phyloP scores from a whole-genome alignment of 2,888 invertebrate species.

The Choreutis nemorana region DNA sequence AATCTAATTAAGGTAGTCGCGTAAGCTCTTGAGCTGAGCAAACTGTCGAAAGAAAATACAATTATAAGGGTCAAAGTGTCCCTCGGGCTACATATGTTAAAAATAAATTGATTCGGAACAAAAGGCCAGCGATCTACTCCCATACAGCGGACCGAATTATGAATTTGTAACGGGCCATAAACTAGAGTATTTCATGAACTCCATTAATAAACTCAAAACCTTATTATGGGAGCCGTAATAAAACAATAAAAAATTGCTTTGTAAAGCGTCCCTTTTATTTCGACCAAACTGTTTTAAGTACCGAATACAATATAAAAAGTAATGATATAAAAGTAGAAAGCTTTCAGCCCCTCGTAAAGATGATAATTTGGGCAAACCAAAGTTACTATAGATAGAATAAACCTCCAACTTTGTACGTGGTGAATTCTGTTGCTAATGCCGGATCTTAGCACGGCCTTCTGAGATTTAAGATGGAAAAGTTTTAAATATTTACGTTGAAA shows the following conservation, averaged over 20 bases:
- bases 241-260: conserved; percentile 30
- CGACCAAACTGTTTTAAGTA: conserved; percentile 33
- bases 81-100: conserved; percentile 21
- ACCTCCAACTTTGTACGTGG: conserved; percentile 16
- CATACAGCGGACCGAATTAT: conserved; percentile 13
- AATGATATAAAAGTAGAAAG: conserved; percentile 51
- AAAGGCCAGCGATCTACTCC: conserved; percentile 12
- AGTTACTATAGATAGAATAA: conserved; percentile 30
- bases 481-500: too few species aligned
- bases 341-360: conserved; percentile 59
- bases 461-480: too few species aligned
- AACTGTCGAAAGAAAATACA: not conserved
- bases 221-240: conserved; percentile 20
- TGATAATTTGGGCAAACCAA: conserved; percentile 40
- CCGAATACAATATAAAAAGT: conserved; percentile 37
- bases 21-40: too few species aligned
- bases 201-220: conserved; percentile 21
- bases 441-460: too few species aligned
- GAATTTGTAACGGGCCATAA: conserved; percentile 26
- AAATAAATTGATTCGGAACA: conserved; percentile 20
- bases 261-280: conserved; percentile 23
- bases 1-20: too few species aligned
- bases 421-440: too few species aligned
- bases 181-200: conserved; percentile 16
- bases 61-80: conserved; percentile 18